phyloP scores from a whole-genome alignment of 2,888 invertebrate species.

The Phasia obesa region DNA sequence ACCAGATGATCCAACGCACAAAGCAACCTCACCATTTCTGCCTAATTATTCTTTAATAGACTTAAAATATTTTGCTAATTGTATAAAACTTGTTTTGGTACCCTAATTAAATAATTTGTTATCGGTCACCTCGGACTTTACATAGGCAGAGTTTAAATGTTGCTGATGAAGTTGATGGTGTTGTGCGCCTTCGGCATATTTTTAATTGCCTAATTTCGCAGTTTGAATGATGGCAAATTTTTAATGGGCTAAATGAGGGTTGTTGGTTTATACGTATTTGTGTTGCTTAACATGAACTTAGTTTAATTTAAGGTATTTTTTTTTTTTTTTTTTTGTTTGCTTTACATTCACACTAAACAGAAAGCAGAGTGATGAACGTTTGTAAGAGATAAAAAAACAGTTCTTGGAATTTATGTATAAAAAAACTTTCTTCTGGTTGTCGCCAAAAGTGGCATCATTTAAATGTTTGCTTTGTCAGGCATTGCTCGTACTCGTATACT shows the following conservation, averaged over 20 bases:
- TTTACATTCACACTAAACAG: not conserved
- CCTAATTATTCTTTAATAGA: too few relatives aligned
- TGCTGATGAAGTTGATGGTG: conserved; percentile 60
- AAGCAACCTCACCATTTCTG: too few relatives aligned
- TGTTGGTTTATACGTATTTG: conserved; percentile 10
- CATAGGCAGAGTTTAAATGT: conserved; percentile 28
- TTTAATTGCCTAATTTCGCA: conserved; percentile 82
- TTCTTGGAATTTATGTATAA: not conserved
- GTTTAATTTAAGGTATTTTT: conserved; percentile 12
- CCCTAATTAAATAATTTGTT: too few relatives aligned
- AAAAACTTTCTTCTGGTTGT: conserved; percentile 72
- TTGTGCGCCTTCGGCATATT: conserved; percentile 81
- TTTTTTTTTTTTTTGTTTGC: not conserved
- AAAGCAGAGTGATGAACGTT: conserved; percentile 77
- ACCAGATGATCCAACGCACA: too few relatives aligned
- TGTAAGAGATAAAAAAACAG: conserved; percentile 54
- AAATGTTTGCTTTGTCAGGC: conserved; percentile 48
- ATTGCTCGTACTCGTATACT: not conserved
- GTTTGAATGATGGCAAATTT: conserved; percentile 80
- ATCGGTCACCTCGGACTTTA: conserved; percentile 16
- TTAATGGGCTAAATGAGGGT: conserved; percentile 69
- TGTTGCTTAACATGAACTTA: conserved; percentile 25
- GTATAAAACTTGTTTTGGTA: too few relatives aligned
- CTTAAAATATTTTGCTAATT: too few relatives aligned
- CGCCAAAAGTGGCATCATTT: conserved; percentile 75